Conservation (phyloP, 2,113 vertebrate species). For the Perccottus glenii region DNA sequence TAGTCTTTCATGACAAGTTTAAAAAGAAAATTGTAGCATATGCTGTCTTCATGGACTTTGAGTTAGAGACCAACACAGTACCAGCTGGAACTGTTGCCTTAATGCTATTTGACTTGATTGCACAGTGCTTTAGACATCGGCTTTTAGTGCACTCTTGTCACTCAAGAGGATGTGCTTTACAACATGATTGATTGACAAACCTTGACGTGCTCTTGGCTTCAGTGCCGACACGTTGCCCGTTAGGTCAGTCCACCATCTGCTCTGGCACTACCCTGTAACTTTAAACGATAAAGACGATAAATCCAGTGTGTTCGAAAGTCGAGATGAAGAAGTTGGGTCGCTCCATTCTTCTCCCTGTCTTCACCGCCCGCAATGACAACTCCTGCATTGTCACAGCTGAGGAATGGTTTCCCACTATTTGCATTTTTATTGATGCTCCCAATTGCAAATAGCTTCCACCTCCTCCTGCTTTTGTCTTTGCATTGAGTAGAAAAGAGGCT, state of each 20-base stretch:
- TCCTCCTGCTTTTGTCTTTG: slow-evolving; percentile 69
- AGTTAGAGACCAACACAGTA: no score
- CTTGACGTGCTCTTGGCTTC: slow-evolving; percentile 33
- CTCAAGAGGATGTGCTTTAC: slow-evolving; percentile 5
- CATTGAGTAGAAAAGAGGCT: slow-evolving; percentile 49
- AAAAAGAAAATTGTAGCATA: no score
- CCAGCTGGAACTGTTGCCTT: no score
- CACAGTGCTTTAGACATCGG: background rate
- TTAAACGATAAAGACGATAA: background rate
- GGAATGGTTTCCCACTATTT: slow-evolving; percentile 67
- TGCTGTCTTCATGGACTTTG: no score
- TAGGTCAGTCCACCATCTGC: slow-evolving; percentile 30
- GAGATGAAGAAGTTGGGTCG: slow-evolving; percentile 40
- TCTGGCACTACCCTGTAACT: background rate
- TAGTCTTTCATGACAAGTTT: no score
- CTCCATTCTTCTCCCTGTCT: slow-evolving; percentile 55
- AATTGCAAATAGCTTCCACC: slow-evolving; percentile 67
- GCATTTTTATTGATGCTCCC: slow-evolving; percentile 79
- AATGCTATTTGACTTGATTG: no score
- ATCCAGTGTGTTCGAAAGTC: background rate
- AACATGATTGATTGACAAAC: slow-evolving; percentile 45
- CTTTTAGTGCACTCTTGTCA: background rate
- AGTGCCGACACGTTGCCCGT: slow-evolving; percentile 8
- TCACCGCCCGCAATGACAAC: slow-evolving; percentile 47
- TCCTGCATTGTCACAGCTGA: slow-evolving; percentile 61